Evolutionary conservation across 2,797 vertebrate genomes (phyloP).

Genomic region (Neopelma chrysocephalum): DNA sequence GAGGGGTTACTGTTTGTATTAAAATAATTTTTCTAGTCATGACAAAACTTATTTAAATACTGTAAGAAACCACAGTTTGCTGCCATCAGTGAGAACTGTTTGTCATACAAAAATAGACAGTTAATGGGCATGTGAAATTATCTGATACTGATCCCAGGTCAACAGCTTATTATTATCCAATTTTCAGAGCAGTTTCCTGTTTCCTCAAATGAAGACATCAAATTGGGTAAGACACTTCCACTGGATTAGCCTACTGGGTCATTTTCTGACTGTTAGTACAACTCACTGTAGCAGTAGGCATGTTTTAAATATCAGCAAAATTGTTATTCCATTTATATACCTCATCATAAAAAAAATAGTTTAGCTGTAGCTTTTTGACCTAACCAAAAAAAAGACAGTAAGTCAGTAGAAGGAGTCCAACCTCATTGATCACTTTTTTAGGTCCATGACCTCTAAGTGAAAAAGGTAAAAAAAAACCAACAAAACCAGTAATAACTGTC

Average conservation of each 20-base stretch:
- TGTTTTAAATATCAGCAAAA: background rate
- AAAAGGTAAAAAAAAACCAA: background rate
- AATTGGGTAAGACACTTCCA: background rate
- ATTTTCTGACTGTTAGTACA: background rate
- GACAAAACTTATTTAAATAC: background rate
- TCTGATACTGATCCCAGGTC: background rate
- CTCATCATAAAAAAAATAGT: background rate
- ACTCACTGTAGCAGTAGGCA: background rate
- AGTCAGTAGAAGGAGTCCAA: background rate
- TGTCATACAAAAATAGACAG: background rate
- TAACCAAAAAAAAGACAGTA: background rate
- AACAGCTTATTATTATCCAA: background rate
- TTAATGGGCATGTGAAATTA: background rate
- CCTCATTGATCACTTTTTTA: background rate
- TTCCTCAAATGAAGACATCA: background rate
- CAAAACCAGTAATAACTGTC: background rate
- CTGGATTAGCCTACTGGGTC: background rate
- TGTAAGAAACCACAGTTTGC: background rate
- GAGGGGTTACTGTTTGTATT: background rate
- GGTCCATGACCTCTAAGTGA: background rate
- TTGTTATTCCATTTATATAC: background rate
- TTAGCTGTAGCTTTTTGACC: background rate
- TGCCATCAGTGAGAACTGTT: background rate
- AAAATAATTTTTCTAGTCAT: background rate
- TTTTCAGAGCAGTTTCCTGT: background rate